phyloP scores from a whole-genome alignment of 2,888 invertebrate species.

The Phaedon cochleariae region DNA sequence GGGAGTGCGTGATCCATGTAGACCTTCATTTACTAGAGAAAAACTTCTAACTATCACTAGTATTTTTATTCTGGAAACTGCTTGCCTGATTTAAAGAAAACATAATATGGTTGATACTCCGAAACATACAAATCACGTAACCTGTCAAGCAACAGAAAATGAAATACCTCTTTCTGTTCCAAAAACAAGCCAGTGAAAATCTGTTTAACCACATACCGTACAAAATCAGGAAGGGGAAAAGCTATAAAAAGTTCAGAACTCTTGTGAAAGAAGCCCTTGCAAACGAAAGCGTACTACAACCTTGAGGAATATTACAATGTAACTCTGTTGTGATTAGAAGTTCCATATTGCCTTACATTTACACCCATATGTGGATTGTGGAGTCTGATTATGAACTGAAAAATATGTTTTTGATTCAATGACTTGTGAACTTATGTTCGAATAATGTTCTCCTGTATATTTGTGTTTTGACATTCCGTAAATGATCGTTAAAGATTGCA shows the following conservation, averaged over 20 bases:
- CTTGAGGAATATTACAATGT: slow-evolving; percentile 22
- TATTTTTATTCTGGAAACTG: slow-evolving; percentile 1
- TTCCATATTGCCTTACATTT: no score
- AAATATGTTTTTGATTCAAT: no score
- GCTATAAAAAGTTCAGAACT: neutral
- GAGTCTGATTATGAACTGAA: no score
- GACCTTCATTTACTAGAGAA: no score
- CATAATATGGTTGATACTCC: slow-evolving; percentile 1
- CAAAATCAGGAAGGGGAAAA: slow-evolving; percentile 6
- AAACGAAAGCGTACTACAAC: slow-evolving; percentile 7
- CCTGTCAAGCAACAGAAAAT: neutral
- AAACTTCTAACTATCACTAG: slow-evolving; percentile 1
- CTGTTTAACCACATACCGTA: neutral
- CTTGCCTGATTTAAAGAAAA: neutral
- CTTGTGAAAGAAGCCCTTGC: neutral
- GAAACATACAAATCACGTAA: neutral
- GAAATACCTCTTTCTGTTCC: slow-evolving; percentile 1
- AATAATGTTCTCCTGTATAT: neutral
- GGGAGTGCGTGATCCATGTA: no score
- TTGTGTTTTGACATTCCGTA: slow-evolving; percentile 10
- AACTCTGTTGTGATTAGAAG: neutral
- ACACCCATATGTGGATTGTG: no score
- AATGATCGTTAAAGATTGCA: no score
- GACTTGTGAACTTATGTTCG: slow-evolving; percentile 5
- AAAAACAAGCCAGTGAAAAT: neutral